Evolutionary conservation across 2,113 vertebrate species (phyloP).

Genomic region (Bubo scandiacus): DNA sequence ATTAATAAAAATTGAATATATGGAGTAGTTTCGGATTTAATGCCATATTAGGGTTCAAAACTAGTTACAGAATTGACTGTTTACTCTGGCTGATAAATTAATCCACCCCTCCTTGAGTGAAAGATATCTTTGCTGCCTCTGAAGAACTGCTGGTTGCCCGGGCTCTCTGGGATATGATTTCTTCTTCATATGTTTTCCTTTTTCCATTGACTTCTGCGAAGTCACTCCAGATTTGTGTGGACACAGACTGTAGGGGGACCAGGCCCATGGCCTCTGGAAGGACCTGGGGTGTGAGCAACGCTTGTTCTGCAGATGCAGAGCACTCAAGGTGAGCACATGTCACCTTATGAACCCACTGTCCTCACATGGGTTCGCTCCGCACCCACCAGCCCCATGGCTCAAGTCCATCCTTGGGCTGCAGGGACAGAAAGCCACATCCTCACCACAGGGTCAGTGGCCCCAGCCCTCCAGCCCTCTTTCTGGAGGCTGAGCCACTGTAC

Average conservation of each 20-base stretch:
- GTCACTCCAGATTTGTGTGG: not conserved
- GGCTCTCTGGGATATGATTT: not conserved
- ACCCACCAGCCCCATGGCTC: not conserved
- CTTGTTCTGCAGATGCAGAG: not conserved
- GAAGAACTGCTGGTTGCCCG: not conserved
- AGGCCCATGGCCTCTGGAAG: not conserved
- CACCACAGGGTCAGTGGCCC: not conserved
- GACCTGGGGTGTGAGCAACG: accelerated
- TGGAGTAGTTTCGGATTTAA: not conserved
- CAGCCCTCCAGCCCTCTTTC: not conserved
- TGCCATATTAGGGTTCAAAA: not conserved
- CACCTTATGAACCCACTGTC: accelerated
- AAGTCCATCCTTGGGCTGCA: not conserved
- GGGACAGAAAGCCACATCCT: not conserved
- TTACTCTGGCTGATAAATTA: not conserved
- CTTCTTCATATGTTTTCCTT: not conserved
- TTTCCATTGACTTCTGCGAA: not conserved
- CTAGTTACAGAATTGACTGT: not conserved
- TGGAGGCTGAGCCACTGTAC: not conserved
- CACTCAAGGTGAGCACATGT: accelerated
- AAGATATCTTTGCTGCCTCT: not conserved
- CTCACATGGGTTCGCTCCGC: accelerated
- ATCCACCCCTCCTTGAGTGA: not conserved
- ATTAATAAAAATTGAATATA: not conserved
- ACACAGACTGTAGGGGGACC: not conserved